Conservation (phyloP, 2,888 invertebrate genomes). For the Dorcus parallelipipedus region DNA sequence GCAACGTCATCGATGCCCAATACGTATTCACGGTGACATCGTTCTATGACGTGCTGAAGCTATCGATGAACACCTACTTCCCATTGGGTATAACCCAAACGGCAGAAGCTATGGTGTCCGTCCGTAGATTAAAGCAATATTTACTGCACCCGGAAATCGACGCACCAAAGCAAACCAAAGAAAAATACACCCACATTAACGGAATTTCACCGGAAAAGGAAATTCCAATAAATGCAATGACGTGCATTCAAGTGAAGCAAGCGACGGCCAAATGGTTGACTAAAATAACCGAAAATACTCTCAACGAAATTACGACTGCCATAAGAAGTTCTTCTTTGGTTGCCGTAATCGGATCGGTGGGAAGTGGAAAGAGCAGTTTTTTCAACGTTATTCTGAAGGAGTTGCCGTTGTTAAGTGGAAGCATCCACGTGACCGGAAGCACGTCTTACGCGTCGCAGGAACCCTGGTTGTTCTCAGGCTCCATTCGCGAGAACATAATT, state of each 20-base stretch:
- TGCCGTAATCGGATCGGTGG: constrained; percentile 69
- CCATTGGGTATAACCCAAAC: constrained; percentile 63
- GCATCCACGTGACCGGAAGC: constrained; percentile 56
- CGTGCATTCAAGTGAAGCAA: constrained; percentile 44
- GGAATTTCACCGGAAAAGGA: constrained; percentile 1
- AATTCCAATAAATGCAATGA: constrained; percentile 26
- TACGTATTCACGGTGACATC: constrained; percentile 70
- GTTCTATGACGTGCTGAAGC: constrained; percentile 69
- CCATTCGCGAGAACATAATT: constrained; percentile 68
- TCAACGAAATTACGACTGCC: constrained; percentile 49
- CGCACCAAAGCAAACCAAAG: constrained; percentile 10
- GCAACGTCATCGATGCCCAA: constrained; percentile 62
- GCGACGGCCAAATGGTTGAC: constrained; percentile 54
- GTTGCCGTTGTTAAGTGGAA: constrained; percentile 61
- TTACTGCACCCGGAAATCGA: constrained; percentile 57
- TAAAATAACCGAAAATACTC: constrained; percentile 48
- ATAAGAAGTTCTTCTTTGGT: constrained; percentile 48
- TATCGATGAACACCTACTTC: constrained; percentile 72
- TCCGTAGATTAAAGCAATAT: constrained; percentile 56
- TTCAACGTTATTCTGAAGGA: constrained; percentile 70
- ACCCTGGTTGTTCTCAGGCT: constrained; percentile 76
- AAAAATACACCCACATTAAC: constrained; percentile 14
- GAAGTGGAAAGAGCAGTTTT: constrained; percentile 63
- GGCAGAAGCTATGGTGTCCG: constrained; percentile 62
- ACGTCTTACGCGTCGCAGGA: constrained; percentile 78